phyloP scores from a whole-genome alignment of 2,797 vertebrate genomes.

The Distichodus sexfasciatus region DNA sequence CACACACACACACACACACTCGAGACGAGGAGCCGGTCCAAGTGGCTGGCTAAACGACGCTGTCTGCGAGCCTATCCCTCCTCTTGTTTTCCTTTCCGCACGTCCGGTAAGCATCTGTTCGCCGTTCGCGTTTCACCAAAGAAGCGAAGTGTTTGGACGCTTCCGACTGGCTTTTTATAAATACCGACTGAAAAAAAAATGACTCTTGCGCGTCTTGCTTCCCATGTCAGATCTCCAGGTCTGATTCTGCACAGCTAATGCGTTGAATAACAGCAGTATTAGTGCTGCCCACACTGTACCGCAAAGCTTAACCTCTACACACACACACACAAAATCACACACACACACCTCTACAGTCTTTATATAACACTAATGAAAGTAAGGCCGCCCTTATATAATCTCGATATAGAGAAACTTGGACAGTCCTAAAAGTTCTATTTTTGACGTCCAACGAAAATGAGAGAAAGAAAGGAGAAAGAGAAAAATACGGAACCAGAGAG shows the following conservation, averaged over 20 bases:
- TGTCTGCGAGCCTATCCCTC: background rate
- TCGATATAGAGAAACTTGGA: constrained; percentile 6
- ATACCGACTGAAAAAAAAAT: too few relatives aligned
- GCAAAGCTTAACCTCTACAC: constrained; percentile 19
- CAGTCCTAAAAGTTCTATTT: background rate
- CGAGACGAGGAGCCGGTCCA: background rate
- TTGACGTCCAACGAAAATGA: background rate
- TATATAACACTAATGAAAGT: constrained; percentile 45
- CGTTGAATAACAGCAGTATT: constrained; percentile 23
- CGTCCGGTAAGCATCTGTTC: too few relatives aligned
- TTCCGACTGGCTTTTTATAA: too few relatives aligned
- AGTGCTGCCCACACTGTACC: constrained; percentile 25
- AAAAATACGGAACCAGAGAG: background rate
- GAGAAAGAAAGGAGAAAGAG: background rate
- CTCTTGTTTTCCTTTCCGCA: too few relatives aligned
- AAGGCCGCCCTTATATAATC: constrained; percentile 32
- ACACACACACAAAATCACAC: background rate
- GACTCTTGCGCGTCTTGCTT: too few relatives aligned
- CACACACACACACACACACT: background rate
- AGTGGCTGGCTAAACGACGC: background rate
- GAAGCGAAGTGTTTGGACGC: too few relatives aligned
- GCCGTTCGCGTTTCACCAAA: too few relatives aligned
- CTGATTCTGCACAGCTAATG: constrained; percentile 10
- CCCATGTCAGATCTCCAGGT: constrained; percentile 14
- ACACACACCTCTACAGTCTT: constrained; percentile 4